These are phyloP conservation scores for Euura saliciscinereae DNA, from an alignment of 1,140 invertebrate species.

Conservation along the genomic window DNA sequence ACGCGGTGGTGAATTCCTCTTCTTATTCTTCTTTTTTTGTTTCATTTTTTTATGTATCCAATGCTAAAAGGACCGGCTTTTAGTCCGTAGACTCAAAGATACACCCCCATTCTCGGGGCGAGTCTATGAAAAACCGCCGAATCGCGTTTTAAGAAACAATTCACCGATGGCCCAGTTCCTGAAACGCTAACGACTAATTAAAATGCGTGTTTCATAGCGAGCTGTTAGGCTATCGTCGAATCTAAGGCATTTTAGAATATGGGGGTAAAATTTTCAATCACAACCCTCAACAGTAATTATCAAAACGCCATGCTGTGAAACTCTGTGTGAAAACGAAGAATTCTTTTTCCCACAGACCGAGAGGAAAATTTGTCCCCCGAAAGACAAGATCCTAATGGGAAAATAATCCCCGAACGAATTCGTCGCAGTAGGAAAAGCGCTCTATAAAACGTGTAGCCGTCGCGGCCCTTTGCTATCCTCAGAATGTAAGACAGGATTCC, in stretches of 20 bases:
- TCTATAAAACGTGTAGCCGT: not conserved
- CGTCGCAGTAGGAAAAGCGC: not conserved
- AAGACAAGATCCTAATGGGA: slow-evolving; percentile 7
- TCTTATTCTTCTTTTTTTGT: too few species aligned
- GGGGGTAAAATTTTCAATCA: not conserved
- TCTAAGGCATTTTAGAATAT: not conserved
- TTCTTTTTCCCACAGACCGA: not conserved
- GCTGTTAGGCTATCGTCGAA: not conserved
- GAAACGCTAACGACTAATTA: not conserved
- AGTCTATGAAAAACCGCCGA: too few species aligned
- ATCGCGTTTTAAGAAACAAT: too few species aligned
- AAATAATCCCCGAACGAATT: not conserved
- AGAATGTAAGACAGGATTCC: slow-evolving; percentile 7
- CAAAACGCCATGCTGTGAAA: not conserved
- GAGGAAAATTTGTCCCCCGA: not conserved
- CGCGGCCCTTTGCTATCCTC: not conserved
- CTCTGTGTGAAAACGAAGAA: not conserved
- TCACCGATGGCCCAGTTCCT: too few species aligned
- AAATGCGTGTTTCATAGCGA: not conserved
- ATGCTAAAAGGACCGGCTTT: too few species aligned
- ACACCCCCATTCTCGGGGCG: too few species aligned
- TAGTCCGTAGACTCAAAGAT: too few species aligned
- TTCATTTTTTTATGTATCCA: too few species aligned
- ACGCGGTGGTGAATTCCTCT: too few species aligned
- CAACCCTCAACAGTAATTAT: not conserved